These are phyloP conservation scores for Tryphoninae sp. DNA, from an alignment of 2,888 invertebrate genomes.

Conservation along the genomic window DNA sequence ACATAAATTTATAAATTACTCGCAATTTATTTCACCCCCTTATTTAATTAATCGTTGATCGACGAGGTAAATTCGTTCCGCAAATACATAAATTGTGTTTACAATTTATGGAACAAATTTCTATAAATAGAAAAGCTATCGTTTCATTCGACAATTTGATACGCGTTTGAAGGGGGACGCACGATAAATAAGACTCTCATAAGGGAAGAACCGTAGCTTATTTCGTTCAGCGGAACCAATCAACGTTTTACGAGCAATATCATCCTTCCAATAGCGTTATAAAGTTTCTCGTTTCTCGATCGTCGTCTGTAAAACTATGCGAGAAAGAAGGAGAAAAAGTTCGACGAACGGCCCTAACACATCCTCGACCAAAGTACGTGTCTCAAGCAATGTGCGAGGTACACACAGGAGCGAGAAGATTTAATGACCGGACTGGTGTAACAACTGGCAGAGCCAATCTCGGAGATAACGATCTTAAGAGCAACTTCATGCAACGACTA, in stretches of 20 bases:
- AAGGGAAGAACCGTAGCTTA: constrained; percentile 20
- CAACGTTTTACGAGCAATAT: constrained; percentile 34
- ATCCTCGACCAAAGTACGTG: constrained; percentile 11
- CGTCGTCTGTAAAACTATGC: neutral
- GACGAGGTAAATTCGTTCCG: neutral
- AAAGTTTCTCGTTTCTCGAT: constrained; percentile 17
- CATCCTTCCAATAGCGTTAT: constrained; percentile 30
- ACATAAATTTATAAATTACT: neutral
- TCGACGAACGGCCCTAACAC: constrained; percentile 53
- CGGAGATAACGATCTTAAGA: constrained; percentile 71
- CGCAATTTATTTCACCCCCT: neutral
- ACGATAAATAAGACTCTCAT: constrained; percentile 30
- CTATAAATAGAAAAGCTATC: constrained; percentile 33
- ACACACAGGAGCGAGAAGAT: constrained; percentile 59
- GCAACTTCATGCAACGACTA: constrained; percentile 66
- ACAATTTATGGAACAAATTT: neutral
- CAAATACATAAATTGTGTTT: neutral
- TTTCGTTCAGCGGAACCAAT: constrained; percentile 55
- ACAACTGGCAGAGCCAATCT: constrained; percentile 71
- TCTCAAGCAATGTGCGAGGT: constrained; percentile 27
- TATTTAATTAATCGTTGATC: neutral
- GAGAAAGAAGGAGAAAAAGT: constrained; percentile 34
- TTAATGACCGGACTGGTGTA: constrained; percentile 68
- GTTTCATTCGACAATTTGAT: constrained; percentile 14
- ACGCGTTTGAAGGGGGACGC: constrained; percentile 3